Evolutionary conservation across 2,113 vertebrate species (phyloP).

Genomic region (Pomatorhinus ruficollis): DNA sequence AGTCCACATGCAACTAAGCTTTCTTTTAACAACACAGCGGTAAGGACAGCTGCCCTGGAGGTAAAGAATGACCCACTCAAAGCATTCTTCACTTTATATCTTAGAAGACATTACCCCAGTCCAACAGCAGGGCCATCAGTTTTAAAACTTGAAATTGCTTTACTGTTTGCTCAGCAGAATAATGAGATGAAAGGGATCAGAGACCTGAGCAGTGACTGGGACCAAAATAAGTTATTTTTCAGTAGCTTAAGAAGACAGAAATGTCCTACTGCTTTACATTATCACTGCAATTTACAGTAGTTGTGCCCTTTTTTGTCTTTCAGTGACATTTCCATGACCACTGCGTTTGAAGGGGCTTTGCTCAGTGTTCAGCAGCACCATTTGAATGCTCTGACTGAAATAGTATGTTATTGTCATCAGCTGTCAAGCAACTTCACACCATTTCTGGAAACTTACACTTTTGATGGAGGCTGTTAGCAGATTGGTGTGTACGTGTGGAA

Average conservation of each 20-base stretch:
- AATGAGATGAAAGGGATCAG: slow-evolving; percentile 13
- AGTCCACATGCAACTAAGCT: neutral
- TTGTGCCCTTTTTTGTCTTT: neutral
- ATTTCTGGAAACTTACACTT: neutral
- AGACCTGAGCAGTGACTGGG: neutral
- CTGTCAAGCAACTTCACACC: neutral
- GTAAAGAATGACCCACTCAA: neutral
- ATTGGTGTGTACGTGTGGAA: neutral
- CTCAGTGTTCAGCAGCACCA: neutral
- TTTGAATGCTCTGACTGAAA: neutral
- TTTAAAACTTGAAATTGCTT: slow-evolving; percentile 8
- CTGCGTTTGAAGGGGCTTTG: neutral
- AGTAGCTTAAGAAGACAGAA: neutral
- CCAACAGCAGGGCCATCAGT: neutral
- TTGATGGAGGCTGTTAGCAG: neutral
- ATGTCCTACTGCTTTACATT: neutral
- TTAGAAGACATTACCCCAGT: neutral
- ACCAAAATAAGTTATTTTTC: neutral
- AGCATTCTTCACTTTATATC: neutral
- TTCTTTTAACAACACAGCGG: neutral
- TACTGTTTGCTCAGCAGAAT: neutral
- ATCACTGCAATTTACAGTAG: neutral
- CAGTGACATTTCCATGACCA: neutral
- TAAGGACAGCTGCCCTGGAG: neutral
- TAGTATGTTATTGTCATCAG: neutral